Evolutionary conservation across 2,113 vertebrate species (phyloP).

Genomic region (Willisornis vidua): DNA sequence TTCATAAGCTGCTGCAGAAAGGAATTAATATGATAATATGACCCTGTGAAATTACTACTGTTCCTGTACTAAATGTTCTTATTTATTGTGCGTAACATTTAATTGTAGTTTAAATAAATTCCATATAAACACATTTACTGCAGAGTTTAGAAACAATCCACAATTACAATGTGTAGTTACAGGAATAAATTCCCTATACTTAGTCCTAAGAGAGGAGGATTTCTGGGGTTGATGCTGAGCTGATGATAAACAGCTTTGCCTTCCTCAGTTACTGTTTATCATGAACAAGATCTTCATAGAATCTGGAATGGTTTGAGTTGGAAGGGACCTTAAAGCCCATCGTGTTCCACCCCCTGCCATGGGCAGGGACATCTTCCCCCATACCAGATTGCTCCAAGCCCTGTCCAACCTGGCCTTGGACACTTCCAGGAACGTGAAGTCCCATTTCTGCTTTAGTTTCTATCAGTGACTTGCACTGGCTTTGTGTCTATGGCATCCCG

Average conservation of each 20-base stretch:
- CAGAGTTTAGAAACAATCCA: not conserved
- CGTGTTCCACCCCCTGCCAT: not conserved
- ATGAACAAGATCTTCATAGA: not conserved
- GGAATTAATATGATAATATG: slow-evolving; percentile 14
- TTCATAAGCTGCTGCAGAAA: not conserved
- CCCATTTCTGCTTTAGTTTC: not conserved
- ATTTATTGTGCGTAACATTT: not conserved
- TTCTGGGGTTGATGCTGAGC: not conserved
- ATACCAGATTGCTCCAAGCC: not conserved
- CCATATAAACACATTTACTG: not conserved
- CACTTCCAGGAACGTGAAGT: not conserved
- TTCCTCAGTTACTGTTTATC: not conserved
- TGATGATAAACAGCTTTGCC: not conserved
- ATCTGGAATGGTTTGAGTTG: not conserved
- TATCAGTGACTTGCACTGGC: not conserved
- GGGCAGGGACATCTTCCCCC: not conserved
- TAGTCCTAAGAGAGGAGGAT: not conserved
- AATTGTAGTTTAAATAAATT: slow-evolving; percentile 18
- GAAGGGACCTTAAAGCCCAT: not conserved
- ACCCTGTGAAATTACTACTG: not conserved
- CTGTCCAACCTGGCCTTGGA: not conserved
- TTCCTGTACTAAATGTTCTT: not conserved
- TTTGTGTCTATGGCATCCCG: not conserved
- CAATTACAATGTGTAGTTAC: not conserved
- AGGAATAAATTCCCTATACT: not conserved